phyloP scores from a whole-genome alignment of 2,797 vertebrate species.

The Phoxinus dragarum region DNA sequence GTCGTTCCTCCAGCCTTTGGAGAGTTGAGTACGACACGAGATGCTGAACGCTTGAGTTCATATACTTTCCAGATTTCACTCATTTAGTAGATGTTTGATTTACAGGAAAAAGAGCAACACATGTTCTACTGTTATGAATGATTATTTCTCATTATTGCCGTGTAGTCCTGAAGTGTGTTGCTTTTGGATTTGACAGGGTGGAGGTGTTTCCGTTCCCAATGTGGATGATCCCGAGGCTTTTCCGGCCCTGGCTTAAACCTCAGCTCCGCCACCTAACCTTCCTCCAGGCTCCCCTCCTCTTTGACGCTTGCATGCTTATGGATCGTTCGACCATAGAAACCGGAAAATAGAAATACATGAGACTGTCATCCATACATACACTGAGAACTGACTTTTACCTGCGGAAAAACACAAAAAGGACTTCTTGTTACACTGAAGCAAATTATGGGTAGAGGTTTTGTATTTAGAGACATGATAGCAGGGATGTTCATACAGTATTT shows the following conservation, averaged over 20 bases:
- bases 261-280: conserved; percentile 82
- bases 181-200: conserved; percentile 77
- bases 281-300: conserved; percentile 85
- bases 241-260: conserved; percentile 92
- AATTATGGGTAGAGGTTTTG: conserved; percentile 96
- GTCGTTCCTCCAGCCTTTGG: not conserved
- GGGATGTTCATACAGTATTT: conserved; percentile 93
- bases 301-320: conserved; percentile 99
- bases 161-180: not conserved
- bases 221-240: conserved; percentile 99
- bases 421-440: conserved; percentile 97
- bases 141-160: not conserved
- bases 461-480: conserved; percentile 99
- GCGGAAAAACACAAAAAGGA: conserved; percentile 90
- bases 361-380: conserved; percentile 95
- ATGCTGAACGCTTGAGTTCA: not conserved
- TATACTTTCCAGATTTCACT: not conserved
- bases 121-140: not conserved
- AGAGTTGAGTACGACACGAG: not conserved
- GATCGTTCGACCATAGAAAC: conserved; percentile 93
- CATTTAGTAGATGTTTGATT: not conserved
- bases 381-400: conserved; percentile 96
- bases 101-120: not conserved
- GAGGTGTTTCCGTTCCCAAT: conserved; percentile 93
- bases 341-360: conserved; percentile 74